These are phyloP conservation scores for Pelmatolapia mariae DNA, from an alignment of 2,113 vertebrate genomes.

Conservation along the genomic window DNA sequence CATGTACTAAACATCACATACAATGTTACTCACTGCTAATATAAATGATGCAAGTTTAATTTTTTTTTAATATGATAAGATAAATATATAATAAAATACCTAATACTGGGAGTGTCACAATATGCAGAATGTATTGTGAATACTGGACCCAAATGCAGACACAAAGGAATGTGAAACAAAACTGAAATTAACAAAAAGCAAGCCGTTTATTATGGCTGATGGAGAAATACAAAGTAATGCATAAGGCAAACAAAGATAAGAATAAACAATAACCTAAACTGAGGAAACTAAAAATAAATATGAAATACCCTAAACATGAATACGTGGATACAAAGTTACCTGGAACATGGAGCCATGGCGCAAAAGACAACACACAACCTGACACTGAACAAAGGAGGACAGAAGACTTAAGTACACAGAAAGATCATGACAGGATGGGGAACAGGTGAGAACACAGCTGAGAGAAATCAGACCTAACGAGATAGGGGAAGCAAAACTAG, in stretches of 20 bases:
- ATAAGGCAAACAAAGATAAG: not conserved
- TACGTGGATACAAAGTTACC: too few species aligned
- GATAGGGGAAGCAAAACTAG: too few species aligned
- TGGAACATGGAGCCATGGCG: fast-evolving
- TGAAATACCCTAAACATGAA: fast-evolving
- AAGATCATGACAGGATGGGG: too few species aligned
- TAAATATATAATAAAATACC: not conserved
- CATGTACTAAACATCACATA: not conserved
- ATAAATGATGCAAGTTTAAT: not conserved
- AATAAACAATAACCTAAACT: not conserved
- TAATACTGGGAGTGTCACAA: not conserved
- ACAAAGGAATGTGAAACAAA: not conserved
- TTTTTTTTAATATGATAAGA: not conserved
- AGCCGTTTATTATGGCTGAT: not conserved
- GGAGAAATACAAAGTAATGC: not conserved
- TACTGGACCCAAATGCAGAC: not conserved
- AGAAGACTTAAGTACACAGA: too few species aligned
- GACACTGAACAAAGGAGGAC: too few species aligned
- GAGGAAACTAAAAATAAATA: not conserved
- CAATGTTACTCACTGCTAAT: not conserved
- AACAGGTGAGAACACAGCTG: too few species aligned
- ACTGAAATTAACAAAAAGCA: not conserved
- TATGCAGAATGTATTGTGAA: not conserved
- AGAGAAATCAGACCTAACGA: too few species aligned
- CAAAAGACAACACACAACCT: not conserved